Evolutionary conservation across 2,113 vertebrate genomes (phyloP).

Genomic region (Dipodomys ordii): DNA sequence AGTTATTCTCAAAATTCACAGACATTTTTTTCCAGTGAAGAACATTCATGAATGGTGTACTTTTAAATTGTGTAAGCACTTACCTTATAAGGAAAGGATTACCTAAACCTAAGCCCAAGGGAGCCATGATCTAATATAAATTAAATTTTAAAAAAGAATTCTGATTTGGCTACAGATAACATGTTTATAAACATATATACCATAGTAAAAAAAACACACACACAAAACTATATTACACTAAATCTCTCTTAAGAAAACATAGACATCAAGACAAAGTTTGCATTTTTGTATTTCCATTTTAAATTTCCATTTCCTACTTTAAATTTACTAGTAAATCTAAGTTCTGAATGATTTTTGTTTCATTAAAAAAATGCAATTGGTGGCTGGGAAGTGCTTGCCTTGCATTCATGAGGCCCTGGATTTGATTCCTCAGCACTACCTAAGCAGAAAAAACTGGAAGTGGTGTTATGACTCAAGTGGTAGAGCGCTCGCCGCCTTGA

Average conservation of each 20-base stretch:
- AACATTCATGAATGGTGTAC: neutral
- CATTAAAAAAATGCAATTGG: neutral
- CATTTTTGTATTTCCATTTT: neutral
- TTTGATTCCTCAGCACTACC: no score
- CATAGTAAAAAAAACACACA: neutral
- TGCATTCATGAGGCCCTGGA: no score
- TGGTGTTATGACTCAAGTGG: no score
- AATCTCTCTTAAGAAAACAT: constrained; percentile 14
- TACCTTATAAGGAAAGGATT: neutral
- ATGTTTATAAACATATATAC: no score
- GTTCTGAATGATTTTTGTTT: neutral
- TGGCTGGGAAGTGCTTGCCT: no score
- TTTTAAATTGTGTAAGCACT: constrained; percentile 18
- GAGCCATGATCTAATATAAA: neutral
- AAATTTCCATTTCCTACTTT: neutral
- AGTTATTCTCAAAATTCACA: neutral
- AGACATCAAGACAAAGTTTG: neutral
- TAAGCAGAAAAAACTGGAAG: no score
- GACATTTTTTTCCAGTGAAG: neutral
- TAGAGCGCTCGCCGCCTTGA: no score
- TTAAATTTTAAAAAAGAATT: no score
- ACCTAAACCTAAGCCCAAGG: neutral
- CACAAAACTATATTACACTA: neutral
- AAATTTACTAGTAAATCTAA: neutral
- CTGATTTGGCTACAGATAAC: no score